These are phyloP conservation scores for Leptestheria dahalacensis DNA, from an alignment of 1,140 invertebrate genomes.

Conservation along the genomic window DNA sequence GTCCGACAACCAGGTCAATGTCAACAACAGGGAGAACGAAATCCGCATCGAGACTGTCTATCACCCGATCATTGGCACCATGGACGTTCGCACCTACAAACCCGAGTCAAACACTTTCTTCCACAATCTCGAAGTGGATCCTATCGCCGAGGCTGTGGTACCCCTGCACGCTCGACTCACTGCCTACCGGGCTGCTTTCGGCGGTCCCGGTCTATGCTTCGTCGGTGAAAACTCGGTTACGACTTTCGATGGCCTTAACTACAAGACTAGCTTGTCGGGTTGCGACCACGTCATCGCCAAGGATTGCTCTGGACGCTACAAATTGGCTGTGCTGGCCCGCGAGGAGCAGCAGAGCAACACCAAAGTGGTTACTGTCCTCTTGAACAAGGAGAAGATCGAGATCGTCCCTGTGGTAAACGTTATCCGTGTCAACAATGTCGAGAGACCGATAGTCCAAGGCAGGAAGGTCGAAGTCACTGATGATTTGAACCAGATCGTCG, in stretches of 20 bases:
- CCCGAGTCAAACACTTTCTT: slow-evolving; percentile 16
- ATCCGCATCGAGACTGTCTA: slow-evolving; percentile 13
- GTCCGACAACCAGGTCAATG: slow-evolving; percentile 16
- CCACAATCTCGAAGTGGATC: slow-evolving; percentile 10
- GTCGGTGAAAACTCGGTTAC: slow-evolving; percentile 12
- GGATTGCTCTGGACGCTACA: slow-evolving; percentile 19
- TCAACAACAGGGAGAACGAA: slow-evolving; percentile 5
- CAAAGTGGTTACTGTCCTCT: slow-evolving; percentile 13
- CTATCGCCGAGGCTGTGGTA: slow-evolving; percentile 11
- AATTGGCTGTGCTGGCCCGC: slow-evolving; percentile 19
- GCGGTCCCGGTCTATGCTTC: slow-evolving; percentile 16
- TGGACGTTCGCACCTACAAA: slow-evolving; percentile 16
- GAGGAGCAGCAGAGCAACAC: slow-evolving; percentile 12
- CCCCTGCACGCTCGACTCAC: slow-evolving; percentile 12
- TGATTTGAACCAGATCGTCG: slow-evolving; percentile 3
- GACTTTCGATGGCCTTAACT: slow-evolving; percentile 18
- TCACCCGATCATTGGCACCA: slow-evolving; percentile 9
- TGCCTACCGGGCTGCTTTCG: slow-evolving; percentile 7
- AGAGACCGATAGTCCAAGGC: neutral
- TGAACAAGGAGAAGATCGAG: slow-evolving; percentile 14
- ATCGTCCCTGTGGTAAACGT: slow-evolving; percentile 12
- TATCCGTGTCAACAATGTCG: slow-evolving; percentile 14
- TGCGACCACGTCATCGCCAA: slow-evolving; percentile 20
- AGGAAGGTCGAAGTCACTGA: slow-evolving; percentile 2
- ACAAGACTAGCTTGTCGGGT: slow-evolving; percentile 11